A percentile compares a stretch with the other conserved stretches of the same genome.
These are phyloP conservation scores for Catostomus latipinnis DNA, from an alignment of 2,797 vertebrate species.

Conservation along the genomic window DNA sequence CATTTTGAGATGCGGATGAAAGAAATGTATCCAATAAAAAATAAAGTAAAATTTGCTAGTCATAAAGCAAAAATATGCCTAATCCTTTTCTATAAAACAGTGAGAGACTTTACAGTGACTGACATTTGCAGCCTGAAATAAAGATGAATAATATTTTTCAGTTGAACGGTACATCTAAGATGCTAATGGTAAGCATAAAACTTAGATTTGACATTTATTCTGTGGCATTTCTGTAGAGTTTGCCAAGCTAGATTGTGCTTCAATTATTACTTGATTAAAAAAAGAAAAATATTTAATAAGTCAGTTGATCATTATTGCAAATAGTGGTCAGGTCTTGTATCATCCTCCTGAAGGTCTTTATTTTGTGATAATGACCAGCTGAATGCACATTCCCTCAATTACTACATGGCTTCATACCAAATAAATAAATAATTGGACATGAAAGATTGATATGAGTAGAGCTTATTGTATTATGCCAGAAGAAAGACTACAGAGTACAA, in stretches of 20 bases:
- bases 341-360: too few species aligned
- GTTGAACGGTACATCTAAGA: slow-evolving; percentile 15
- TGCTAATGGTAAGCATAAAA: background rate
- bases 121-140: slow-evolving; percentile 16
- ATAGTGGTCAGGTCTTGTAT: too few species aligned
- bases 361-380: too few species aligned
- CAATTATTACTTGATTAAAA: slow-evolving; percentile 23
- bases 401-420: too few species aligned
- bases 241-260: slow-evolving; percentile 6
- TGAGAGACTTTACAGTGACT: background rate
- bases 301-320: background rate
- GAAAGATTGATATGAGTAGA: too few species aligned
- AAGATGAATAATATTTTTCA: slow-evolving; percentile 33
- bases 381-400: too few species aligned
- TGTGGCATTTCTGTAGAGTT: slow-evolving; percentile 35
- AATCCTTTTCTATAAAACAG: background rate
- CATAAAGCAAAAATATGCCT: background rate
- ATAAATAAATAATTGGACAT: too few species aligned
- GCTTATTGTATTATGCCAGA: too few species aligned
- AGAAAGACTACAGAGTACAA: too few species aligned
- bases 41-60: background rate
- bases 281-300: background rate
- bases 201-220: slow-evolving; percentile 22
- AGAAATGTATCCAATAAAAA: background rate
- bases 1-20: background rate